Conservation (phyloP, 2,888 invertebrate genomes). For the Dermolepida albohirtum region DNA sequence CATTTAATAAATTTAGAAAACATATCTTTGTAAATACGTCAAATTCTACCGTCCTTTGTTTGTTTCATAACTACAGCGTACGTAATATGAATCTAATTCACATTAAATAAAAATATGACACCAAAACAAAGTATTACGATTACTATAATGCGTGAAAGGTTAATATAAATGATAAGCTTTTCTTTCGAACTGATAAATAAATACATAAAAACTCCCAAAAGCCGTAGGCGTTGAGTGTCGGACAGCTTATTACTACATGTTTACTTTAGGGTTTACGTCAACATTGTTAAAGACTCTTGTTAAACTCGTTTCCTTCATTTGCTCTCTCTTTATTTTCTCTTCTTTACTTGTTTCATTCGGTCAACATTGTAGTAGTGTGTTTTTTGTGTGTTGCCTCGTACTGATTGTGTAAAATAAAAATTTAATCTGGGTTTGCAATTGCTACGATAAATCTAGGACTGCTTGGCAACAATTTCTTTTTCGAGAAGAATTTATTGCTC, state of each 20-base stretch:
- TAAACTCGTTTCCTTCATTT: constrained; percentile 17
- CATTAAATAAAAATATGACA: too few relatives aligned
- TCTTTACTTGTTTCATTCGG: constrained; percentile 23
- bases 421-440: constrained; percentile 42
- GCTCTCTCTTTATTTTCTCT: constrained; percentile 14
- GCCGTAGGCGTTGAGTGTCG: constrained; percentile 21
- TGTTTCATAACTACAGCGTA: too few relatives aligned
- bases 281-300: constrained; percentile 17
- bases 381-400: constrained; percentile 15
- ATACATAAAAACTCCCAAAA: background rate
- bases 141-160: too few relatives aligned
- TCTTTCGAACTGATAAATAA: too few relatives aligned
- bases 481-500: constrained; percentile 38
- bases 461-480: constrained; percentile 39
- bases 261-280: constrained; percentile 26
- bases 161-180: too few relatives aligned
- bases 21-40: too few relatives aligned
- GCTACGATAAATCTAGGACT: constrained; percentile 41
- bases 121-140: too few relatives aligned
- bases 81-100: too few relatives aligned
- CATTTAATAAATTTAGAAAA: too few relatives aligned
- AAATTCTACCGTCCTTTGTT: too few relatives aligned
- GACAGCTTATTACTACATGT: constrained; percentile 27
- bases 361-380: background rate
- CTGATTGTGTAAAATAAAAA: constrained; percentile 42